Evolutionary conservation across 2,113 vertebrate species (phyloP).

Genomic region (Apteryx mantelli): DNA sequence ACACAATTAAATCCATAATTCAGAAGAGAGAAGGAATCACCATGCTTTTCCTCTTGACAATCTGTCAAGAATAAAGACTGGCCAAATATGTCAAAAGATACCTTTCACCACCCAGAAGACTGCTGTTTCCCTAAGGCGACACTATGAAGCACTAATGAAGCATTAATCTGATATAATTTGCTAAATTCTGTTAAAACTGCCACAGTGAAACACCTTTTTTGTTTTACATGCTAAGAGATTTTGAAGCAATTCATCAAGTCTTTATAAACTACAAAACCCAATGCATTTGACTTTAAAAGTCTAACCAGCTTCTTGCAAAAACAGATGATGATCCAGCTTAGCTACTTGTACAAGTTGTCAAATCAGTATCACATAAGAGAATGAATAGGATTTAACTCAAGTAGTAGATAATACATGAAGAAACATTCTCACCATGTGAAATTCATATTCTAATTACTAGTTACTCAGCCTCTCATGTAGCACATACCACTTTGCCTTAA

Average conservation of each 20-base stretch:
- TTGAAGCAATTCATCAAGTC: background rate
- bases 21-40: background rate
- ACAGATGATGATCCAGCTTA: background rate
- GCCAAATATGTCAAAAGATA: background rate
- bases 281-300: background rate
- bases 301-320: background rate
- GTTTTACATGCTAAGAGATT: background rate
- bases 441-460: background rate
- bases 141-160: background rate
- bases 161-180: background rate
- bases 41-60: background rate
- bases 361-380: background rate
- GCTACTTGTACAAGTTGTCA: background rate
- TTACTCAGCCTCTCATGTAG: background rate
- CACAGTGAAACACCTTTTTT: background rate
- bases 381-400: background rate
- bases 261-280: background rate
- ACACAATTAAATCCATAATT: background rate
- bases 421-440: background rate
- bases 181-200: background rate
- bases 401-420: background rate
- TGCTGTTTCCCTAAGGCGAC: background rate
- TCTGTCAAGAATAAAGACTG: background rate
- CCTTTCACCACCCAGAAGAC: background rate
- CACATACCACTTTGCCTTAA: background rate